Evolutionary conservation across 2,113 vertebrate genomes (phyloP), one percentile per base, ranked within the genome.

Genomic region (Gobiocypris rarus): DNA sequence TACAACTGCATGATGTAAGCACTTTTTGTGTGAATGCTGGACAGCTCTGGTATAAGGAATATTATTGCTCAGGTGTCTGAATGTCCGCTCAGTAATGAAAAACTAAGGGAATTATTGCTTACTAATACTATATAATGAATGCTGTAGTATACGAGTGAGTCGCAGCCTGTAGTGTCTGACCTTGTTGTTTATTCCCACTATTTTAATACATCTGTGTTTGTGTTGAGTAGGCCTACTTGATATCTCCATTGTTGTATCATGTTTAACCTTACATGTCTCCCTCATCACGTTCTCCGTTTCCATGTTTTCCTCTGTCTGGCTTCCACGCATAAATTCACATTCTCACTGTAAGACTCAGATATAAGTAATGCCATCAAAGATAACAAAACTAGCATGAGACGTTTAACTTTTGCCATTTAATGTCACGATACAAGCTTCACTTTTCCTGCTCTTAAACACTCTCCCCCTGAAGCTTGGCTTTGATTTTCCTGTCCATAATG

Each of bases 401-500:
- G n/a, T 19, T 73, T 67, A 84, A 84, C 69, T 84, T 75, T 70
- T 84, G 24, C 80, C 81, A 28, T 45, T 26, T 75, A 81, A 78
- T 76, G 83, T 86, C 80, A 88, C 83, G 82, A 83, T 89, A 83
- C 26, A 84, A 24, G 14, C 70, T 45, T n/a, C n/a, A 63, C 48
- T 61, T 82, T 24, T 22, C 56, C 22, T 41, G 52, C 10, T 41
- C 52, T 58, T 73, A 52, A 89, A 89, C 87, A 85, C 87, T 85
- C 87, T 85, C 63, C 88, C 63, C 65, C 75, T 24, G 38, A 48
- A 19, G 56, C 78, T 86, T 80, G 84, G 87, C 80, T 48, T 83
- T 83, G 77, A 83, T 87, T 69, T 56, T 58, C 82, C 69, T 58
- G 83, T 83, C 63, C 38, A 10, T 24, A 41, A 50, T 69, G 82